A percentile compares a stretch with the other conserved stretches of the same genome.
phyloP scores from a whole-genome alignment of 2,113 vertebrate genomes.

The Vanacampus margaritifer region DNA sequence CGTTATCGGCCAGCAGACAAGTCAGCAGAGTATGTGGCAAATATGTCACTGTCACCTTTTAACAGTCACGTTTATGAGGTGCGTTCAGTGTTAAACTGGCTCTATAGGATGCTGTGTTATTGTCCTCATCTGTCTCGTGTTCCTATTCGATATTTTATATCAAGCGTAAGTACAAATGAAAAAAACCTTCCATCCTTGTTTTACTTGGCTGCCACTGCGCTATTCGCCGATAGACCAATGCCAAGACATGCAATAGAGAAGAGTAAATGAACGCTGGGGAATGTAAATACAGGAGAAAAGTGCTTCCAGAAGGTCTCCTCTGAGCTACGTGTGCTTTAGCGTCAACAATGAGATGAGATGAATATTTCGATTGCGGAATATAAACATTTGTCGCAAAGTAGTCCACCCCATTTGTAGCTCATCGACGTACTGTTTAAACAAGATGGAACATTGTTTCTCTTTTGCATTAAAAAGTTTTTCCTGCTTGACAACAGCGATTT shows the following conservation, averaged over 20 bases:
- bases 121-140: not conserved
- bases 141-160: not conserved
- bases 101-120: slow-evolving; percentile 1
- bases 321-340: slow-evolving; percentile 21
- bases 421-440: not conserved
- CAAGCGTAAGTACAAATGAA: not conserved
- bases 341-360: not conserved
- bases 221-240: not conserved
- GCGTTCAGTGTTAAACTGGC: slow-evolving; percentile 9
- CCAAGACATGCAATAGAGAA: not conserved
- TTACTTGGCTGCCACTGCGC: not conserved
- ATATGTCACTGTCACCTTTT: slow-evolving; percentile 7
- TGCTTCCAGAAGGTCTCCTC: slow-evolving; percentile 19
- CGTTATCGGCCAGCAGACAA: slow-evolving; percentile 43
- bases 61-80: slow-evolving; percentile 10
- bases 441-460: not conserved
- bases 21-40: slow-evolving; percentile 3
- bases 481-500: not conserved
- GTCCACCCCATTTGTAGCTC: not conserved
- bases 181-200: not conserved
- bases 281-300: slow-evolving; percentile 22
- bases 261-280: slow-evolving; percentile 12
- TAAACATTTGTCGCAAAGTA: not conserved
- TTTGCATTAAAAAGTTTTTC: not conserved
- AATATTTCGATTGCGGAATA: slow-evolving; percentile 24